Evolutionary conservation across 30 jellyfish, hydroid and myxozoan species (phyloP), one percentile per base, ranked within the genome.

Genomic region (Aurelia aurita complex sp. Pacific): DNA sequence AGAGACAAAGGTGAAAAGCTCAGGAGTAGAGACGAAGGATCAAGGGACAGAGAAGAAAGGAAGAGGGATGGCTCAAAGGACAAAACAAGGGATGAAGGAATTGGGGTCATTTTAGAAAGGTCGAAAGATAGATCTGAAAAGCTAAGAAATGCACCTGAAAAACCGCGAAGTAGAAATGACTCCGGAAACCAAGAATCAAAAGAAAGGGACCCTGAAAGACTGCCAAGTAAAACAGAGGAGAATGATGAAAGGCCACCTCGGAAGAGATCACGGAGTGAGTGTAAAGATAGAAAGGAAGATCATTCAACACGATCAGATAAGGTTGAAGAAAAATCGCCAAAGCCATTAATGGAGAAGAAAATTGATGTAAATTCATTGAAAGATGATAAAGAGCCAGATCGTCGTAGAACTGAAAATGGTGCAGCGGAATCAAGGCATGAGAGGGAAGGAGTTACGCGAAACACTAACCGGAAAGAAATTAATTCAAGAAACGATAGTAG

Each of bases 311-410:
- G 57, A 7, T 46, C 57, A 46, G 15, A 46, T 2, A 46, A 46
- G 57, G 14, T 46, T 46, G 57, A 46, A 55, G 18, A 9, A 23
- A 75, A 23, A 34, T n/a, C 38, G 7, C 89, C 89, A 16, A 79
- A 64, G 34, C 80, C 89, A 5, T 67, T 79, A 14, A 64, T 79
- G 80, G 81, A 64, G 43, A 34, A 59, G 60, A 51, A 79, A 14
- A 17, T 51, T 15, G 62, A 51, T 5, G 38, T 36, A 23, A 35
- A 5, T 38, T 10, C 73, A 18, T 11, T 53, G 19, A 16, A n/a
- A 29, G 88, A 15, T 61, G 70, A 61, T 5, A 61, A 61, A 15
- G 36, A 61, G 70, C 36, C 12, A 5, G 70, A 11, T 17, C 32
- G 70, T 23, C 36, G 36, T 23, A 61, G 36, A 61, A 23, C 10